These are phyloP conservation scores for Luscinia luscinia DNA, from an alignment of 2,797 vertebrate species.

Conservation along the genomic window DNA sequence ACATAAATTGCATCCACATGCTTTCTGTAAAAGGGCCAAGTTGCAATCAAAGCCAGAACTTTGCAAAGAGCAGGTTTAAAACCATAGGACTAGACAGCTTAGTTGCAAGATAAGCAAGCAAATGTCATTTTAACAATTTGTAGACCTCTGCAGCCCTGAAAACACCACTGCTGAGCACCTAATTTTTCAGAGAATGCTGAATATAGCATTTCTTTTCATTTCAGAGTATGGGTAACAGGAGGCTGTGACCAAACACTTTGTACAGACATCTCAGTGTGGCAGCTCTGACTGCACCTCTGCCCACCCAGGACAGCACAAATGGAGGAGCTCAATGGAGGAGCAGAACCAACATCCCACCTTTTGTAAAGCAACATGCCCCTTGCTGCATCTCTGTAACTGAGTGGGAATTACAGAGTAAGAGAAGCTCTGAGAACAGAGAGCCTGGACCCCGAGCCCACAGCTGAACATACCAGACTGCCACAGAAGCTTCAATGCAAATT, in stretches of 20 bases:
- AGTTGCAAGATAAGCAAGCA: not conserved
- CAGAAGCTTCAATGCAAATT: constrained; percentile 10
- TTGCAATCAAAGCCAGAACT: constrained; percentile 11
- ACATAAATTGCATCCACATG: constrained; percentile 62
- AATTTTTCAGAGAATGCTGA: not conserved
- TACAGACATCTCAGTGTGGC: not conserved
- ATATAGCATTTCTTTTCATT: not conserved
- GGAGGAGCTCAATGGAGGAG: not conserved
- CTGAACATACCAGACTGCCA: not conserved
- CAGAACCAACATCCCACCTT: not conserved
- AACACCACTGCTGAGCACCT: not conserved
- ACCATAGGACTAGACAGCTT: not conserved
- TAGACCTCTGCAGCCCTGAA: not conserved
- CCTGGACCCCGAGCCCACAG: not conserved
- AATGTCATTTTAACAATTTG: not conserved
- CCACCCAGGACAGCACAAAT: not conserved
- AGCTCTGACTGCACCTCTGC: not conserved
- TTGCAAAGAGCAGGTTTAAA: not conserved
- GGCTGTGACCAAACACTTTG: not conserved
- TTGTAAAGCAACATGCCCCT: not conserved
- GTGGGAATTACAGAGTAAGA: not conserved
- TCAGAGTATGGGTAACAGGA: not conserved
- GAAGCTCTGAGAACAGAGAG: not conserved
- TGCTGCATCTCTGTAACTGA: not conserved
- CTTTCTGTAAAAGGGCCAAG: not conserved